Evolutionary conservation across 2,113 vertebrate genomes (phyloP).

Genomic region (Argyrosomus japonicus): DNA sequence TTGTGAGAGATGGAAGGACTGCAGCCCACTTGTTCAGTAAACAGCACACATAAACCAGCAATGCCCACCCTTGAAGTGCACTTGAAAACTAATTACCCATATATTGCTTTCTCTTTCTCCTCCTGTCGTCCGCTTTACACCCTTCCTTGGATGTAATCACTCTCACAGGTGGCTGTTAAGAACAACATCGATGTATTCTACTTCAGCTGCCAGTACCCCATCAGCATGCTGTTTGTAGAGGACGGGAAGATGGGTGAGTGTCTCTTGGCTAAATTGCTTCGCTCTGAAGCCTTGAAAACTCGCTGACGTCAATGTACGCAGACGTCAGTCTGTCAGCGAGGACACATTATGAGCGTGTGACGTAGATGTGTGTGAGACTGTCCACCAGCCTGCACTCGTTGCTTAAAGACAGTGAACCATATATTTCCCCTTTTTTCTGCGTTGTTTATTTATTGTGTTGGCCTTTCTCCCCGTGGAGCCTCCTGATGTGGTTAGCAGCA

Average conservation of each 20-base stretch:
- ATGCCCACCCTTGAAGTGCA: slow-evolving; percentile 34
- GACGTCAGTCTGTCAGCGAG: slow-evolving; percentile 24
- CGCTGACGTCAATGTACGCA: slow-evolving; percentile 40
- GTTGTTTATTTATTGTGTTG: slow-evolving; percentile 45
- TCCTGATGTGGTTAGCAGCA: slow-evolving; percentile 42
- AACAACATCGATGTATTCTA: slow-evolving; percentile 99
- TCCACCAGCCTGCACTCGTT: slow-evolving; percentile 17
- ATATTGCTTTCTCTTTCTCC: slow-evolving; percentile 43
- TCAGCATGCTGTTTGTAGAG: slow-evolving; percentile 96
- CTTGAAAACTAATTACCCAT: slow-evolving; percentile 66
- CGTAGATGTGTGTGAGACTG: neutral
- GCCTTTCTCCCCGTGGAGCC: slow-evolving; percentile 33
- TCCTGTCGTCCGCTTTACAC: slow-evolving; percentile 19
- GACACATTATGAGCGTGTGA: neutral
- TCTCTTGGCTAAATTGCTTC: slow-evolving; percentile 41
- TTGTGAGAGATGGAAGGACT: neutral
- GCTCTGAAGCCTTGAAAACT: slow-evolving; percentile 18
- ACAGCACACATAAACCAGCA: slow-evolving; percentile 16
- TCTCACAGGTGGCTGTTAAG: slow-evolving; percentile 93
- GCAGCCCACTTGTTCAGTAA: slow-evolving; percentile 17
- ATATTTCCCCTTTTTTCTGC: neutral
- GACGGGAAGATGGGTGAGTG: slow-evolving; percentile 99
- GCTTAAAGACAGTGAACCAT: neutral
- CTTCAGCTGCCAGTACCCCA: slow-evolving; percentile 97
- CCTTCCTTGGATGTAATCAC: slow-evolving; percentile 33